A percentile compares a stretch with the other conserved stretches of the same genome.
These are phyloP conservation scores for Fulica atra DNA, from an alignment of 2,113 vertebrate species.

Conservation along the genomic window DNA sequence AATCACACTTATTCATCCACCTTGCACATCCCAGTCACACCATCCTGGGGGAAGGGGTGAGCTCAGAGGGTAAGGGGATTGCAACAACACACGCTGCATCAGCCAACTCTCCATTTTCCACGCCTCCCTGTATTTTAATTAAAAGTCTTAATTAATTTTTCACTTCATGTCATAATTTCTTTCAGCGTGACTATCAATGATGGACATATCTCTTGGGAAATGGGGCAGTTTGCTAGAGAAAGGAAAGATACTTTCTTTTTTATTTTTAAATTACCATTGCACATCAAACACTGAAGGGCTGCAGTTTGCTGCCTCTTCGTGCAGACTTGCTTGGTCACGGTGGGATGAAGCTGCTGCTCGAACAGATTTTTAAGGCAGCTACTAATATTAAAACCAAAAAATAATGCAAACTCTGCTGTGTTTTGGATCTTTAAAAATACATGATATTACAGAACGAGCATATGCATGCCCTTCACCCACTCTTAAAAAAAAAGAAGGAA, in stretches of 20 bases:
- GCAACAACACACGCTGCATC: neutral
- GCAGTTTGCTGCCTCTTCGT: neutral
- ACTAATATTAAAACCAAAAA: neutral
- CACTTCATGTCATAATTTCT: neutral
- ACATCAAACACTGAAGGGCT: neutral
- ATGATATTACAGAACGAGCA: neutral
- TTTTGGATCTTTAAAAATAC: neutral
- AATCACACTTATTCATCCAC: neutral
- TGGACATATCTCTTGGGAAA: neutral
- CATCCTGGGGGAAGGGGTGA: neutral
- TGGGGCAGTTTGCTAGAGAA: neutral
- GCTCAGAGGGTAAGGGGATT: neutral
- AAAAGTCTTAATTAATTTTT: slow-evolving; percentile 37
- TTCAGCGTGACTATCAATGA: neutral
- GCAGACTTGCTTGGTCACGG: neutral
- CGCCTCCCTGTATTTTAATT: slow-evolving; percentile 13
- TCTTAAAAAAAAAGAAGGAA: neutral
- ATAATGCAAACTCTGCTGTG: neutral
- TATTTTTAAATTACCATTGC: accelerated
- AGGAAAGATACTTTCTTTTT: neutral
- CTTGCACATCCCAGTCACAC: neutral
- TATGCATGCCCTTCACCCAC: neutral
- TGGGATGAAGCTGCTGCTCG: neutral
- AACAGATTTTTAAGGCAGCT: neutral
- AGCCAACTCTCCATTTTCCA: neutral